Evolutionary conservation across 1,140 invertebrate genomes (phyloP).

Genomic region (Bombus superbus): DNA sequence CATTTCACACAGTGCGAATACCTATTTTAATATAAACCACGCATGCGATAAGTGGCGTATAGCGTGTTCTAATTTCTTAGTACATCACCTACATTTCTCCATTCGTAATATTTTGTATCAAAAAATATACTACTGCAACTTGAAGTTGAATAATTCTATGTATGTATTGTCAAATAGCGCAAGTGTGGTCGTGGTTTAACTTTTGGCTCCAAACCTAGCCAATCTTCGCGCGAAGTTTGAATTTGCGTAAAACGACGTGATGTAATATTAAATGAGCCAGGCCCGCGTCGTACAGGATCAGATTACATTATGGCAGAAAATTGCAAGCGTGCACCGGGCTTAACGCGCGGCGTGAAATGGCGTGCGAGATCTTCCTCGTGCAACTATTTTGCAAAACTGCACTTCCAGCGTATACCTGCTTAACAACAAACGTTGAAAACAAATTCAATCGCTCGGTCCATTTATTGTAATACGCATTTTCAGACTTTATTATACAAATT

Average conservation of each 20-base stretch:
- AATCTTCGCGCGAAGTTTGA: neutral
- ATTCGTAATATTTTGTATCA: too few relatives aligned
- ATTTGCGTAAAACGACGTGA: neutral
- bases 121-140: too few relatives aligned
- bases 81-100: too few relatives aligned
- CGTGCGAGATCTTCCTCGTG: neutral
- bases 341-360: neutral
- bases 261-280: neutral
- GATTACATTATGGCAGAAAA: conserved; percentile 23
- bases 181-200: neutral
- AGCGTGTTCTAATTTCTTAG: too few relatives aligned
- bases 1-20: too few relatives aligned
- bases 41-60: too few relatives aligned
- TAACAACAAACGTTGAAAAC: conserved; percentile 1
- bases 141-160: too few relatives aligned
- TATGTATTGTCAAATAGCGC: neutral
- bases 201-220: neutral
- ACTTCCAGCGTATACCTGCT: neutral
- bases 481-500: neutral
- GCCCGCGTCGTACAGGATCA: neutral
- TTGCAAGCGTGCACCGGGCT: conserved; percentile 5
- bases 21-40: too few relatives aligned
- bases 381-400: conserved; percentile 5
- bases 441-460: conserved; percentile 1
- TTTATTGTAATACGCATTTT: neutral